These are phyloP conservation scores for Trypoxylon attenuatum DNA, from an alignment of 2,888 invertebrate species.

Conservation along the genomic window DNA sequence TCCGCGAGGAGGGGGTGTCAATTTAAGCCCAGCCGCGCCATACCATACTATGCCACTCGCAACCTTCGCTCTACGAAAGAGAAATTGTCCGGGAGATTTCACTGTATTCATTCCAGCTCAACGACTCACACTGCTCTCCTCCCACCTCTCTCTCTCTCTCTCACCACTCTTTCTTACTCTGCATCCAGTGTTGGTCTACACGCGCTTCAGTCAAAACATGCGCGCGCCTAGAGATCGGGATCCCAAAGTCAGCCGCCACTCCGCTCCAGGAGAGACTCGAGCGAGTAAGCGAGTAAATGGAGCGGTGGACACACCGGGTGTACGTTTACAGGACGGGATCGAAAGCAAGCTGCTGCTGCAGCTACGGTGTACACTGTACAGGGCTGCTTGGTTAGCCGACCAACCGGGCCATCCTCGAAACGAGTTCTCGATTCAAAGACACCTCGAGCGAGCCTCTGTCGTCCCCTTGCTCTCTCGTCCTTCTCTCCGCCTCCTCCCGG, in stretches of 20 bases:
- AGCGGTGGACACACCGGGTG: too few species aligned
- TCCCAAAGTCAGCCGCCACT: too few species aligned
- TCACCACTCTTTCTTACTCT: background rate
- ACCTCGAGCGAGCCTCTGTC: conserved; percentile 47
- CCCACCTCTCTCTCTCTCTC: background rate
- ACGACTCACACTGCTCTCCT: background rate
- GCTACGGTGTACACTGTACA: too few species aligned
- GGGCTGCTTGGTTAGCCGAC: conserved; percentile 13
- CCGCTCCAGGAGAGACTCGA: too few species aligned
- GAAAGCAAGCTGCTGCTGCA: conserved; percentile 2
- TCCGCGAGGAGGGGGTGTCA: conserved; percentile 32
- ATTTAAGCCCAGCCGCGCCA: conserved; percentile 6
- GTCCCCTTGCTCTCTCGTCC: conserved; percentile 32
- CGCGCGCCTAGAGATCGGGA: too few species aligned
- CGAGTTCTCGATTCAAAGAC: conserved; percentile 63
- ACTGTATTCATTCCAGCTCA: conserved; percentile 4
- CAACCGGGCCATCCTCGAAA: conserved; percentile 28
- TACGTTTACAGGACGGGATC: background rate
- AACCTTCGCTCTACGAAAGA: background rate
- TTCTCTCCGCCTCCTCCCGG: conserved; percentile 15
- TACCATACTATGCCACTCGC: background rate
- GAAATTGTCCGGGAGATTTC: conserved; percentile 22
- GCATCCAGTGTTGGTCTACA: too few species aligned
- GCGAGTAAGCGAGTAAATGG: too few species aligned
- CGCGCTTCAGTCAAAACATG: too few species aligned